Base-by-base conservation (phyloP, 2,888 invertebrate species). In the Drosophila engyochracea region DNA sequence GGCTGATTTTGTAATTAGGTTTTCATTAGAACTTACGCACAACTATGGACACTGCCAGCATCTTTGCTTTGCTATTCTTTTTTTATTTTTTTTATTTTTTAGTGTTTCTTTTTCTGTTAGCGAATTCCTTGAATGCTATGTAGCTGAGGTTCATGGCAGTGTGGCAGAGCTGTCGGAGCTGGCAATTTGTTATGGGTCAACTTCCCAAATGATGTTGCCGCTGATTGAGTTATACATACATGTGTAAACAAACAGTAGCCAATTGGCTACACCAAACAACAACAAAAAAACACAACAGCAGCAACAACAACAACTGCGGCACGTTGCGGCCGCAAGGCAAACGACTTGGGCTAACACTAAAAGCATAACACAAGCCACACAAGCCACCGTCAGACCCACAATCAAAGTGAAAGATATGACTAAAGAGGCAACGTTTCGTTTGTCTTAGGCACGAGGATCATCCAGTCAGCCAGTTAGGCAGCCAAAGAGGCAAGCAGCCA, bases 1-100 rank as follows among this genome's bases (percentile, higher is more conserved):
- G 86, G 90, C 86, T 91, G 87, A 90, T 89, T 89, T 91, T 83
- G 91, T 91, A 89, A 89, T 89, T 89, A 89, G 91, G 91, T 89
- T 89, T 89, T 89, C 88, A 89, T 89, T 89, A 91, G 88, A 89
- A 89, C 82, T 90, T 73, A 85, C 81, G 70, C 76, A 74, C 90
- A 89, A 81, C 88, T 91, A 91, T 89, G 88, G 90, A 44, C 71
- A 82, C 69, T 61, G 63, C 35, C 37, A 53, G 37, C 65, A 31
- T 49, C 33, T 41, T n/a, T 49, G 35, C 28, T 54, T 61, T 54
- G n/a, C n/a, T 30, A 12, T 37, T 53, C 30, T 19, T 28, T 16
- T 16, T 35, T 33, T 25, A 2, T 2, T 54, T 39, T 53, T 33
- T 49, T 35, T 35, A 16, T 41, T 35, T 22, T 37, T 57, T 33